Evolutionary conservation across 2,888 invertebrate genomes (phyloP).

Genomic region (Ctena decussata): DNA sequence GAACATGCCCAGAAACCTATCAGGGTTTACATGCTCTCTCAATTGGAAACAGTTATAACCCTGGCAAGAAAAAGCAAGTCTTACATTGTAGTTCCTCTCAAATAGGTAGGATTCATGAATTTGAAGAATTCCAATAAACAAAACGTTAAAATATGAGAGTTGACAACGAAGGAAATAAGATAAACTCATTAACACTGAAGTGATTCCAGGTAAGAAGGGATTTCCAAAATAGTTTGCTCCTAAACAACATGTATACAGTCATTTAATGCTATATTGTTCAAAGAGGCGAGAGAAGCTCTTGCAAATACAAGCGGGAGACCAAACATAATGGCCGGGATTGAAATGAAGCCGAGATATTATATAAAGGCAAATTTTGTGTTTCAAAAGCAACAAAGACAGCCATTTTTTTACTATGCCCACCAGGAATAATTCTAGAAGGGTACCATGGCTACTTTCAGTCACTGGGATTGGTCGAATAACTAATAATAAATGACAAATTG

Average conservation of each 20-base stretch:
- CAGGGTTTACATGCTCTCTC: neutral
- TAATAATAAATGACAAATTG: too few relatives aligned
- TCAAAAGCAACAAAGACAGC: conserved; percentile 14
- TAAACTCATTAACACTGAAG: conserved; percentile 15
- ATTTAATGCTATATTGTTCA: too few relatives aligned
- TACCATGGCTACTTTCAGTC: too few relatives aligned
- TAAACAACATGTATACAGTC: too few relatives aligned
- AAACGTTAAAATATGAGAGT: neutral
- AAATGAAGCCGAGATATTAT: neutral
- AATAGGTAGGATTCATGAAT: conserved; percentile 1
- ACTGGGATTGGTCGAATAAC: too few relatives aligned
- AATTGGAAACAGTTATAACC: conserved; percentile 7
- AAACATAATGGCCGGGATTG: neutral
- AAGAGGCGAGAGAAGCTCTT: too few relatives aligned
- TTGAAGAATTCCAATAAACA: neutral
- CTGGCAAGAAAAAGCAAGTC: conserved; percentile 27
- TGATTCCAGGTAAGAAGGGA: conserved; percentile 2
- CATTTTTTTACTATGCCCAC: neutral
- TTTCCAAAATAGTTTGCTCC: neutral
- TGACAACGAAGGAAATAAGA: neutral
- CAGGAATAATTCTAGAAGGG: too few relatives aligned
- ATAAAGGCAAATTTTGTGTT: conserved; percentile 3
- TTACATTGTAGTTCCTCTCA: too few relatives aligned
- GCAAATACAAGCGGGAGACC: too few relatives aligned
- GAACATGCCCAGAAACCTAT: too few relatives aligned